Conservation (phyloP, 2,113 vertebrate genomes). For the Chelonoidis abingdonii region DNA sequence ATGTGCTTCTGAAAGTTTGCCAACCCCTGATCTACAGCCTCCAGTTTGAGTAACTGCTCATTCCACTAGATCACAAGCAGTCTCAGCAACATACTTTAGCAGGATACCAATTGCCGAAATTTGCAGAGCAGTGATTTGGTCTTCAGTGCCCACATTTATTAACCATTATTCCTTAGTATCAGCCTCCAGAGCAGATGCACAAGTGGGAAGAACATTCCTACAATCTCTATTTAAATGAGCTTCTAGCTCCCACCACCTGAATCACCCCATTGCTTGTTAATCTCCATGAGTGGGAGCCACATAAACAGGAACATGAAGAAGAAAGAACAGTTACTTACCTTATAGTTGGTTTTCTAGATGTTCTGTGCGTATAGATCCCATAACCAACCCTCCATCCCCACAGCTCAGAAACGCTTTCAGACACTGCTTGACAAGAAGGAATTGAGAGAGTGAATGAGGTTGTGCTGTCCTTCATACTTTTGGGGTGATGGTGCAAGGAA, state of each 20-base stretch:
- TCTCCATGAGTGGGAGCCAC: neutral
- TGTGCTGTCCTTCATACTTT: too few species aligned
- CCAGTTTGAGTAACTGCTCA: too few species aligned
- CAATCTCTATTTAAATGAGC: neutral
- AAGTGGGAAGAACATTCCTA: neutral
- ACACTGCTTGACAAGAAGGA: neutral
- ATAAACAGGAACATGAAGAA: neutral
- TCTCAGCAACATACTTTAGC: neutral
- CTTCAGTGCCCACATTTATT: neutral
- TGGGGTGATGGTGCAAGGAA: too few species aligned
- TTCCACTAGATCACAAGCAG: too few species aligned
- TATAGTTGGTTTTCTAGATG: neutral
- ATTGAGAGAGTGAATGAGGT: neutral
- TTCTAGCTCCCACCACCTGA: neutral
- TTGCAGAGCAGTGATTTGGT: neutral
- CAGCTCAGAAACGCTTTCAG: neutral
- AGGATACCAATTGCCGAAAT: neutral
- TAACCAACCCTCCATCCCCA: neutral
- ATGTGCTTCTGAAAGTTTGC: too few species aligned
- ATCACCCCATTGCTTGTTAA: neutral
- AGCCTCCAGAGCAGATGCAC: neutral
- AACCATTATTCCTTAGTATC: neutral
- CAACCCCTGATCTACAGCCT: too few species aligned
- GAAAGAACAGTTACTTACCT: neutral
- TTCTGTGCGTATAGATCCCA: neutral